These are phyloP conservation scores for Thymelicus acteon DNA, from an alignment of 2,888 invertebrate genomes.

Conservation along the genomic window DNA sequence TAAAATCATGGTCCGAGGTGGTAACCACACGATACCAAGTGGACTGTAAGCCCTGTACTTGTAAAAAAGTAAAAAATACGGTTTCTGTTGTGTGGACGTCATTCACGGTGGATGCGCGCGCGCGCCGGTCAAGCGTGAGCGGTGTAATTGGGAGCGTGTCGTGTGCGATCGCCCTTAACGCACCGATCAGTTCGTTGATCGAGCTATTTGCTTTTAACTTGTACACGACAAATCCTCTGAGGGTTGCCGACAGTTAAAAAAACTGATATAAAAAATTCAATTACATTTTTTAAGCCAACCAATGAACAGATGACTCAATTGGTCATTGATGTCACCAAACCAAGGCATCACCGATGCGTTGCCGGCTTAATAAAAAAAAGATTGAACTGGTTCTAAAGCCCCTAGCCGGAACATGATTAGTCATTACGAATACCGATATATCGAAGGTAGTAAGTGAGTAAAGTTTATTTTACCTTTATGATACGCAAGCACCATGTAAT, in stretches of 20 bases:
- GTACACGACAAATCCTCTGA: constrained; percentile 4
- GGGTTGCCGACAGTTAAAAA: not conserved
- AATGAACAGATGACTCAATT: too few relatives aligned
- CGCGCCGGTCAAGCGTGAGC: constrained; percentile 48
- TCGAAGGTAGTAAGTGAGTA: too few relatives aligned
- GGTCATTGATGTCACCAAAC: too few relatives aligned
- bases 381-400: too few relatives aligned
- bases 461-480: too few relatives aligned
- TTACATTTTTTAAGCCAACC: too few relatives aligned
- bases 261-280: not conserved
- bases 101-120: constrained; percentile 3
- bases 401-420: too few relatives aligned
- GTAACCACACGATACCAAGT: constrained; percentile 1
- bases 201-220: constrained; percentile 11
- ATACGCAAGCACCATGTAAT: too few relatives aligned
- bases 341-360: too few relatives aligned
- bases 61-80: constrained; percentile 3
- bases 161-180: constrained; percentile 56
- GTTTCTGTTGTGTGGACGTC: constrained; percentile 7
- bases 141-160: constrained; percentile 59
- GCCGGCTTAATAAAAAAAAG: too few relatives aligned
- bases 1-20: not conserved
- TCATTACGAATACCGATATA: too few relatives aligned
- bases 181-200: not conserved
- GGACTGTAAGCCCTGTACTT: constrained; percentile 6